Evolutionary conservation across 64 coral and sea anemone species (phyloP), one percentile per base, ranked within the genome.

Genomic region (Montipora cactus): DNA sequence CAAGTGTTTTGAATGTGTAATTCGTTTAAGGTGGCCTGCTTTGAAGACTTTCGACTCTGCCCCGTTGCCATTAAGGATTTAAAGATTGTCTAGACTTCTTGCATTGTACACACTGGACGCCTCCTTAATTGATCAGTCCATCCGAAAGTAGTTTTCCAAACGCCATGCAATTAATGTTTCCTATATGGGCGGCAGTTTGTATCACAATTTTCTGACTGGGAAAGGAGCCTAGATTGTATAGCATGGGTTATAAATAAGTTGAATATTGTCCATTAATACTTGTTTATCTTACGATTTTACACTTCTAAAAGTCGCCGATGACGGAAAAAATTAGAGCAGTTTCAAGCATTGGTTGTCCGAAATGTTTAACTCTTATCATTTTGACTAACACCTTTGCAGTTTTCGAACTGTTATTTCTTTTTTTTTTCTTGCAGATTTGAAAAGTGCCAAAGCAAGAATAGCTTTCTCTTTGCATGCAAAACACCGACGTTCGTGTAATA

Each of bases 401-500:
- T 57, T 57, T 11, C 53, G 7, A 57, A 57, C 11, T 57, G 11
- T 57, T 57, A 11, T 57, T 57, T 11, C 53, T 11, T 86, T 20
- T 21, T 49, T 86, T 6, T 83, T 4, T 72, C 19, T 86, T 86
- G 47, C 82, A 86, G 82, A 71, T 10, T 21, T 21, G 47, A 59
- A 23, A 59, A 25, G 3, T 59, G n/a, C 59, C 4, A 44, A 4
- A 62, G 4, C n/a, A 25, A n/a, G 19, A 46, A 57, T 84, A 48
- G 6, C 45, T 47, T 2, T 8, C 13, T 12, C 51, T 71, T 86
- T 49, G 62, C 49, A 71, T 86, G 19, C 68, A 71, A 85, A 49
- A 72, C 19, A 44, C 53, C 53, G 14, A 81, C 19, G 22, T 61
- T 21, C 68, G 4, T 71, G 19, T 22, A 71, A 5, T 71, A 21